phyloP scores from a whole-genome alignment of 1,140 invertebrate species.

The Adoxophyes honmai region DNA sequence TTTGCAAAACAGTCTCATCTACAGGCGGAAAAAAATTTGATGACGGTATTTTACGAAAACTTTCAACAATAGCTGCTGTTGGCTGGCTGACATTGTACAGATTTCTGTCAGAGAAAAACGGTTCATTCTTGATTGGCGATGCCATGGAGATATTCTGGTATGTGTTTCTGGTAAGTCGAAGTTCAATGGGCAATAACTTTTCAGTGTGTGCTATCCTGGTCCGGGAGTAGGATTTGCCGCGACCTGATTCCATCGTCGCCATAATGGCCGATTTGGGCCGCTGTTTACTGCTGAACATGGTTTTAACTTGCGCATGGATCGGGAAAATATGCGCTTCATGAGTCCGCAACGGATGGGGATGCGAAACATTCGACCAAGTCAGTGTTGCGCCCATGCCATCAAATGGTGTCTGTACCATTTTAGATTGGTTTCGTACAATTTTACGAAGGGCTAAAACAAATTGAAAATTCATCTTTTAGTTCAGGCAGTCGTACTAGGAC shows the following conservation, averaged over 20 bases:
- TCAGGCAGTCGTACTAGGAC: no score
- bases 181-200: conserved; percentile 31
- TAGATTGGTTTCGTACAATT: conserved; percentile 58
- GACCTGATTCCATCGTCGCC: conserved; percentile 35
- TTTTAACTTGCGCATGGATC: conserved; percentile 39
- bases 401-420: conserved; percentile 60
- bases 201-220: conserved; percentile 33
- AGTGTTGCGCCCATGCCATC: conserved; percentile 28
- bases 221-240: conserved; percentile 35
- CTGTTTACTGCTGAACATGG: conserved; percentile 38
- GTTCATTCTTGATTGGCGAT: conserved; percentile 22
- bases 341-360: conserved; percentile 12
- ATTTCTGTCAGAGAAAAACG: conserved; percentile 12
- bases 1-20: conserved; percentile 28
- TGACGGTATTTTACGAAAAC: conserved; percentile 33
- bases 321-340: conserved; percentile 28
- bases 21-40: conserved; percentile 42
- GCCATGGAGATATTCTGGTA: conserved; percentile 22
- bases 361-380: conserved; percentile 27
- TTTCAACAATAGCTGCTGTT: conserved; percentile 27
- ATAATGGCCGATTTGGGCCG: conserved; percentile 45
- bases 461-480: background rate
- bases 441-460: conserved; percentile 52
- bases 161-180: conserved; percentile 37
- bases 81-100: conserved; percentile 16